phyloP scores from a whole-genome alignment of 2,888 invertebrate species.

The Latrodectus elegans region DNA sequence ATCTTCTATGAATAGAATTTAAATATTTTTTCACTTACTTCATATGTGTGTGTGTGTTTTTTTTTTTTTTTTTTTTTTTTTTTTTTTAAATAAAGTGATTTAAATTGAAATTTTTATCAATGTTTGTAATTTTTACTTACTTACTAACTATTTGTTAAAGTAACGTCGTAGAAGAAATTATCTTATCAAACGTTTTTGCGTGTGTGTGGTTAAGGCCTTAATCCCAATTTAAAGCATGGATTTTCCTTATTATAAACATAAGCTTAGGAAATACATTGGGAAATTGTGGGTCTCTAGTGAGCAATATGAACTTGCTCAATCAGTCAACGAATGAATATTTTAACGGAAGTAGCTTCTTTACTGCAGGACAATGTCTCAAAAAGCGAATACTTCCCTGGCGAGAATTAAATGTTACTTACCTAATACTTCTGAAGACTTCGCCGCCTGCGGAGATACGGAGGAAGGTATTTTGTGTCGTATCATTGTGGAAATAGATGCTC shows the following conservation, averaged over 20 bases:
- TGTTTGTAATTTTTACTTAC: too few species aligned
- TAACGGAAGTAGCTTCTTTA: background rate
- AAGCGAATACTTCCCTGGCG: background rate
- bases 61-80: too few species aligned
- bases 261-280: background rate
- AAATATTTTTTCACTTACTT: too few species aligned
- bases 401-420: constrained; percentile 79
- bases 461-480: constrained; percentile 99
- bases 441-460: constrained; percentile 96
- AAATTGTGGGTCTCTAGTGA: background rate
- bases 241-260: background rate
- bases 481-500: constrained; percentile 99
- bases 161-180: too few species aligned
- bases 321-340: background rate
- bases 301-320: background rate
- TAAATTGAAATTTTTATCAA: too few species aligned
- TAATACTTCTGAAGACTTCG: constrained; percentile 95
- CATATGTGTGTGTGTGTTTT: too few species aligned
- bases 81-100: too few species aligned
- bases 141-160: too few species aligned
- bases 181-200: too few species aligned
- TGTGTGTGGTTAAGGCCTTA: too few species aligned
- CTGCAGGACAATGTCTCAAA: background rate
- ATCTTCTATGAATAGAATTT: too few species aligned
- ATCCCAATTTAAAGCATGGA: background rate